Percentiles rank a stretch among this genome's conserved stretches.
Evolutionary conservation across 2,113 vertebrate species (phyloP).

Genomic region (Pseudorhombus dupliciocellatus): DNA sequence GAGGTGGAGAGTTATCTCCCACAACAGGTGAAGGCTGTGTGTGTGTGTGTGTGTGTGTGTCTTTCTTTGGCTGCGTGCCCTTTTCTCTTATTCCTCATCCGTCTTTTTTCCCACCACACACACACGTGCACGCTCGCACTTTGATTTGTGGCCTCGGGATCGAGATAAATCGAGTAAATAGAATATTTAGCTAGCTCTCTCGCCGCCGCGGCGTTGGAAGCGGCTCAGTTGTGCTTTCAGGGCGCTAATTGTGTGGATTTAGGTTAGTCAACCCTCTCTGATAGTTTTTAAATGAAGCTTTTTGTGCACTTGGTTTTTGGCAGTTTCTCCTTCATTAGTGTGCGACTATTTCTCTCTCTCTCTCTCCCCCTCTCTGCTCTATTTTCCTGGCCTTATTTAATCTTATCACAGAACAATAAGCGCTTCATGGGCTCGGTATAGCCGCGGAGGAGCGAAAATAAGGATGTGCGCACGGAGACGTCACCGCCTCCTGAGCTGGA

Average conservation of each 20-base stretch:
- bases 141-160: slow-evolving; percentile 58
- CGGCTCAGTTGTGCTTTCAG: slow-evolving; percentile 61
- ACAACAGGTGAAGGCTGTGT: slow-evolving; percentile 30
- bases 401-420: slow-evolving; percentile 64
- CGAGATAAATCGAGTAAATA: slow-evolving; percentile 65
- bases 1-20: slow-evolving; percentile 19
- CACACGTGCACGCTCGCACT: slow-evolving; percentile 7
- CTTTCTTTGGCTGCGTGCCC: slow-evolving; percentile 33
- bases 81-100: slow-evolving; percentile 19
- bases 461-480: slow-evolving; percentile 31
- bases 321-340: slow-evolving; percentile 64
- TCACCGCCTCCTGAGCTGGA: slow-evolving; percentile 60
- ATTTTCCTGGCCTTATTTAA: slow-evolving; percentile 42
- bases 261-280: slow-evolving; percentile 70
- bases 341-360: slow-evolving; percentile 54
- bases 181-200: slow-evolving; percentile 63
- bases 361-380: slow-evolving; percentile 12
- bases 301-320: slow-evolving; percentile 73
- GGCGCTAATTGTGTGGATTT: slow-evolving; percentile 77
- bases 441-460: slow-evolving; percentile 26
- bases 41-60: slow-evolving; percentile 28
- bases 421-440: slow-evolving; percentile 56
- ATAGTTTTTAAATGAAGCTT: slow-evolving; percentile 75
- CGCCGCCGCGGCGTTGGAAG: slow-evolving; percentile 59
- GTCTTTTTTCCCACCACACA: slow-evolving; percentile 24